phyloP scores from a whole-genome alignment of 2,888 invertebrate species.

The Apamea epomidion region DNA sequence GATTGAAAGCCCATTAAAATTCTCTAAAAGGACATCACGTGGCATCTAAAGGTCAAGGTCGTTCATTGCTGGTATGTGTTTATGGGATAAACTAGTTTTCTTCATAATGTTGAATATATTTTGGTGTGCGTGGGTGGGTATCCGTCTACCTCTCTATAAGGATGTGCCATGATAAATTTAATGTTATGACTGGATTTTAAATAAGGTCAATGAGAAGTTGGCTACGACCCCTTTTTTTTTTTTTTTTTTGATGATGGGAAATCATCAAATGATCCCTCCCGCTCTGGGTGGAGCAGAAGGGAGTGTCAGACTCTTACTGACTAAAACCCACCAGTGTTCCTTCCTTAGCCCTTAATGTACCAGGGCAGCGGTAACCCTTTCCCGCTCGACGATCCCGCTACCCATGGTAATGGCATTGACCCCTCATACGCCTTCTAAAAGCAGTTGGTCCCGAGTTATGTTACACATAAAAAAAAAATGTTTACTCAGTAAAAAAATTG shows the following conservation, averaged over 20 bases:
- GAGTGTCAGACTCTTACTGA: no score
- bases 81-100: slow-evolving; percentile 52
- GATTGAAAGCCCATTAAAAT: slow-evolving; percentile 25
- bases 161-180: slow-evolving; percentile 12
- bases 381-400: no score
- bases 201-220: background rate
- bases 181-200: slow-evolving; percentile 35
- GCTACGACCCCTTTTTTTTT: no score
- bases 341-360: no score
- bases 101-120: slow-evolving; percentile 31
- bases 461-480: background rate
- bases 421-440: background rate
- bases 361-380: no score
- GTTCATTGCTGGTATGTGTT: slow-evolving; percentile 23
- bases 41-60: slow-evolving; percentile 50
- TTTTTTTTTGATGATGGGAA: no score
- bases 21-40: slow-evolving; percentile 21
- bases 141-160: slow-evolving; percentile 30
- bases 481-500: background rate
- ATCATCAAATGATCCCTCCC: no score
- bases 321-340: no score
- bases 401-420: no score
- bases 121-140: slow-evolving; percentile 40
- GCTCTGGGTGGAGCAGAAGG: no score
- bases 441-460: background rate